Evolutionary conservation across 2,113 vertebrate genomes (phyloP), one percentile per base, ranked within the genome.

Genomic region (Dipodomys stephensi): DNA sequence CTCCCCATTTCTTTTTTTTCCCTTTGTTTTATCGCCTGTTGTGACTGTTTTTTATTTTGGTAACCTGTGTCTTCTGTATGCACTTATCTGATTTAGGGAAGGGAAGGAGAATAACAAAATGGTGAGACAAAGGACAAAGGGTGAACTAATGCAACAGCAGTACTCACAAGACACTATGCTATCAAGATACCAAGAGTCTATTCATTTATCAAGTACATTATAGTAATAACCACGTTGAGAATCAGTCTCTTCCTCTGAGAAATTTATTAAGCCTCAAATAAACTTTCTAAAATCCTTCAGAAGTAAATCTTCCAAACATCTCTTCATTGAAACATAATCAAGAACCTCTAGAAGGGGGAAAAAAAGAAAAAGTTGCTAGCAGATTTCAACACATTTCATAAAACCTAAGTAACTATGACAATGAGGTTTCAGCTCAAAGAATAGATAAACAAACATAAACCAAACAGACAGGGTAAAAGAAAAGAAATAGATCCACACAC

Each of bases 181-280:
- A 19, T 27, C 74, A 83, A 88, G 49, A 72, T 90, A 49, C 76
- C n/a, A 81, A 80, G 39, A 94, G 94, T 30, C 11, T 27, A 94
- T 49, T 86, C 19, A 76, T 53, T 89, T 35, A 67, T 32, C 64
- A 89, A 95, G 79, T 60, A 49, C 3, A 28, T 87, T 46, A 68
- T 12, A 74, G 12, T 86, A 72, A 72, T 30, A 85, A 94, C 10
- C 13, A 57, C 6, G 19, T 53, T 85, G 44, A 86, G n/a, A 89
- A 9, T 83, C 27, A 74, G 15, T 85, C 11, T 88, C 11, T 69
- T 89, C 20, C 44, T 93, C 86, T 83, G n/a, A 77, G 67, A 82
- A n/a, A 20, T 49, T 74, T 68, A 44, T 30, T 69, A 82, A 88
- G 86, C 86, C 22, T 44, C 49, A 57, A 35, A 71, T 60, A 35